phyloP scores from a whole-genome alignment of 1,140 invertebrate species.

The Aphis craccivora region DNA sequence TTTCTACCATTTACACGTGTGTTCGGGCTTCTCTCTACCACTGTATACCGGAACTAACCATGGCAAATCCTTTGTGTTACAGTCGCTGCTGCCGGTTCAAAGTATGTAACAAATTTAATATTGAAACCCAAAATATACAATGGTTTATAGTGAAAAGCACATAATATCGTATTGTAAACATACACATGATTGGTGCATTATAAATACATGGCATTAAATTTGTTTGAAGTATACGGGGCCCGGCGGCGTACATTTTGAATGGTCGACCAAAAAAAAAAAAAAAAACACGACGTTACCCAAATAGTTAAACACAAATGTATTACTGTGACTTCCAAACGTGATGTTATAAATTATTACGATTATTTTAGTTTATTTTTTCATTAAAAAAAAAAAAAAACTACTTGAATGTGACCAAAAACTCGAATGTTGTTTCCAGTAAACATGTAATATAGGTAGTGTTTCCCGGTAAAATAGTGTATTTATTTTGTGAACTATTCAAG shows the following conservation, averaged over 20 bases:
- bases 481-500: neutral
- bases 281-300: neutral
- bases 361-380: neutral
- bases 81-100: neutral
- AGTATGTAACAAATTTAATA: conserved; percentile 8
- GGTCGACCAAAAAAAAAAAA: neutral
- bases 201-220: neutral
- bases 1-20: neutral
- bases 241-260: neutral
- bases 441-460: neutral
- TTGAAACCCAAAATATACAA: neutral
- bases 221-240: neutral
- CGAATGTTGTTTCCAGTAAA: neutral
- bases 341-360: neutral
- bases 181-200: neutral
- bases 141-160: neutral
- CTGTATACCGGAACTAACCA: neutral
- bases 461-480: neutral
- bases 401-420: neutral
- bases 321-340: neutral
- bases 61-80: neutral
- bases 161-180: neutral
- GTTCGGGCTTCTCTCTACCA: too few relatives aligned
- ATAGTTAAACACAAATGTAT: neutral
- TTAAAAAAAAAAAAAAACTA: neutral